Evolutionary conservation across 2,113 vertebrate species (phyloP).

Genomic region (Amia ocellicauda): DNA sequence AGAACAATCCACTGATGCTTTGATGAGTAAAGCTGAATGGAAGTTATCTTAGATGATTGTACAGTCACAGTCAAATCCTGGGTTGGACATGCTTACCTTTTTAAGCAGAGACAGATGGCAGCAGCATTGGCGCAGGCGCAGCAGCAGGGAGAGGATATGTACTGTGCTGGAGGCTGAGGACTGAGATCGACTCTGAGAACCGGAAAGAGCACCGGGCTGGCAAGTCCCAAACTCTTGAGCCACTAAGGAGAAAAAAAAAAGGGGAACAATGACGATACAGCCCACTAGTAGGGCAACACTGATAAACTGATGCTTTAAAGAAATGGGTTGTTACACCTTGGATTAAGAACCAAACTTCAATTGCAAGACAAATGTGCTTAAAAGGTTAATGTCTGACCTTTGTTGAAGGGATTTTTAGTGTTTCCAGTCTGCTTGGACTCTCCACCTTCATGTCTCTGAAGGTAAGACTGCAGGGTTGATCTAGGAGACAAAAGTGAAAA

Average conservation of each 20-base stretch:
- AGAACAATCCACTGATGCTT: no score
- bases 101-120: slow-evolving; percentile 88
- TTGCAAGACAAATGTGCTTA: neutral
- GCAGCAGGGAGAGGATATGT: slow-evolving; percentile 85
- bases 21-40: no score
- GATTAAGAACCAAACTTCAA: neutral
- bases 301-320: no score
- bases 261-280: neutral
- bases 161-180: slow-evolving; percentile 66
- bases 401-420: slow-evolving; percentile 73
- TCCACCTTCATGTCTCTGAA: slow-evolving; percentile 75
- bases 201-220: slow-evolving; percentile 35
- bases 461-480: slow-evolving; percentile 85
- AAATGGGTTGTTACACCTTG: no score
- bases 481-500: slow-evolving; percentile 52
- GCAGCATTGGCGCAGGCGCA: slow-evolving; percentile 93
- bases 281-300: neutral
- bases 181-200: slow-evolving; percentile 36
- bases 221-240: slow-evolving; percentile 71
- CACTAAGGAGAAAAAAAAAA: slow-evolving; percentile 49
- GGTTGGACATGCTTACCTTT: slow-evolving; percentile 59
- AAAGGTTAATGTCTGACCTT: slow-evolving; percentile 59
- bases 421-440: slow-evolving; percentile 34
- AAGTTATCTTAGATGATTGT: no score
- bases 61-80: no score